phyloP scores from a whole-genome alignment of 2,113 vertebrate species.

The Clarias gariepinus region DNA sequence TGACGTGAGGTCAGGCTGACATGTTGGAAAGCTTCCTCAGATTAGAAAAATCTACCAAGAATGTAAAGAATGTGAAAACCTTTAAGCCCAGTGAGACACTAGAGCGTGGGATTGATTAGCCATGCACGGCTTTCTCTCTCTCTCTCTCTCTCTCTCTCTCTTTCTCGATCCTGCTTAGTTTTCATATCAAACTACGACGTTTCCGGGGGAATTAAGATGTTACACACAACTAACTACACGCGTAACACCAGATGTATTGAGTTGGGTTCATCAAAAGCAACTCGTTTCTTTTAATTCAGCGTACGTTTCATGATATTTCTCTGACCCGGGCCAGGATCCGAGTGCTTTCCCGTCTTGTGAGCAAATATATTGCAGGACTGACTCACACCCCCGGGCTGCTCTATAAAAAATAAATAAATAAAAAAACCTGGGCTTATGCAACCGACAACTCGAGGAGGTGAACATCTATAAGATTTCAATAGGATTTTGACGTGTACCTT shows the following conservation, averaged over 20 bases:
- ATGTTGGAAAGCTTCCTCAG: background rate
- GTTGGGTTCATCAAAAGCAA: no score
- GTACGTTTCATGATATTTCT: background rate
- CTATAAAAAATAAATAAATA: slow-evolving; percentile 1
- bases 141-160: background rate
- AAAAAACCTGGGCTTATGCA: slow-evolving; percentile 4
- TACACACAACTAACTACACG: no score
- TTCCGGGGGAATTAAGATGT: no score
- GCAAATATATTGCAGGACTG: background rate
- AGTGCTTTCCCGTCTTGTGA: background rate
- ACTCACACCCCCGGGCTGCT: background rate
- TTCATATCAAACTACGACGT: background rate
- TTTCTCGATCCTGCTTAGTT: background rate
- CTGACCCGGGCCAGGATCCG: background rate
- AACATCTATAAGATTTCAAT: background rate
- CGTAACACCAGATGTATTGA: no score
- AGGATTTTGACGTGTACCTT: background rate
- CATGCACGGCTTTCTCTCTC: background rate
- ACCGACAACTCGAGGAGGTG: background rate
- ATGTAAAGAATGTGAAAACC: background rate
- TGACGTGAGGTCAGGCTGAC: background rate
- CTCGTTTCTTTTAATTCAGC: no score
- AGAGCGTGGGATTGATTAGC: background rate
- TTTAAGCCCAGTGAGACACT: background rate
- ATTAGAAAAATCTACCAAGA: background rate